Evolutionary conservation across 2,797 vertebrate species (phyloP).

Genomic region (Sebastes cheni): DNA sequence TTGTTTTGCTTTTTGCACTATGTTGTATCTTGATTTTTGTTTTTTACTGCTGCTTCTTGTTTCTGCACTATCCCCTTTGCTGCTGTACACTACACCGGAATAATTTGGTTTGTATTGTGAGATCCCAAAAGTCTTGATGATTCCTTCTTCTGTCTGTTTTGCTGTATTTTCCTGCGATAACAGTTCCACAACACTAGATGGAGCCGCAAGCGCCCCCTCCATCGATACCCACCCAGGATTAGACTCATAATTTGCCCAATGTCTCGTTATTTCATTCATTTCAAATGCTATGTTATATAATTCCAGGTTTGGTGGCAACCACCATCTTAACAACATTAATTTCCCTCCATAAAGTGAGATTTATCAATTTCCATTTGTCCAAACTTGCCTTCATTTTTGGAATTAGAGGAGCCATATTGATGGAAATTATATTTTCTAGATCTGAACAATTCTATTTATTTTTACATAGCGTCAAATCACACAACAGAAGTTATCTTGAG

Average conservation of each 20-base stretch:
- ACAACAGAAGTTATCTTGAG: too few species aligned
- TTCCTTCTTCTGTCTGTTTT: background rate
- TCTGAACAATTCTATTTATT: background rate
- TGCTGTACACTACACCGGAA: background rate
- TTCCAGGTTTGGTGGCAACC: background rate
- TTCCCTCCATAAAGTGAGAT: background rate
- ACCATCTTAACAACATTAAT: background rate
- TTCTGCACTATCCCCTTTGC: too few species aligned
- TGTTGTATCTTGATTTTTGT: too few species aligned
- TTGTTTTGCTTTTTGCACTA: too few species aligned
- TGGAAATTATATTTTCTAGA: background rate
- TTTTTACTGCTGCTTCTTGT: too few species aligned
- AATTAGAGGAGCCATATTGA: background rate
- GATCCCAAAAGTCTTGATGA: background rate
- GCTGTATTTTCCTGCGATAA: background rate
- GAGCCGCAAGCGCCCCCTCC: background rate
- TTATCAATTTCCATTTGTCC: background rate
- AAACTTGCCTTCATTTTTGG: background rate
- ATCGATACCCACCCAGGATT: background rate
- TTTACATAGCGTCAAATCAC: too few species aligned
- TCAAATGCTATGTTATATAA: conserved; percentile 14
- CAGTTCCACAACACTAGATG: background rate
- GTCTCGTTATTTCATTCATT: background rate
- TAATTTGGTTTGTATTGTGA: background rate
- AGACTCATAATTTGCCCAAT: background rate